A percentile compares a stretch with the other conserved stretches of the same genome.
Evolutionary conservation across 37 sponge, comb jelly and placozoan genomes (phyloP).

Genomic region (Cladorhizidae sp.): DNA sequence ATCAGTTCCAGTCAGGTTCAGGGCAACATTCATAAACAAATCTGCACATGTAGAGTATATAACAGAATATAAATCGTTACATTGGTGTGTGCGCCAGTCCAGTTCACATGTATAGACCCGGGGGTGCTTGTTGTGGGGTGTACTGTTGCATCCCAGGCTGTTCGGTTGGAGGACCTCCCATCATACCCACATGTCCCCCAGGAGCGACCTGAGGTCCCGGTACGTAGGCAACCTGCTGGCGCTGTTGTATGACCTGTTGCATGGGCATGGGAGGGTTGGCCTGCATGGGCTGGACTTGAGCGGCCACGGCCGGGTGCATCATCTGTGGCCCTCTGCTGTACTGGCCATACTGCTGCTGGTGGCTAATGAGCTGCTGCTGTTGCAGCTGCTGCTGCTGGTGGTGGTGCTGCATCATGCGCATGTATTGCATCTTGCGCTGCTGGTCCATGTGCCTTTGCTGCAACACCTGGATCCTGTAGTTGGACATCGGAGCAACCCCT

Average conservation of each 20-base stretch:
- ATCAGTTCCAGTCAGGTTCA: no score
- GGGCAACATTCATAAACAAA: no score
- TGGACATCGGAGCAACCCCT: no score
- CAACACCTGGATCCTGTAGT: neutral
- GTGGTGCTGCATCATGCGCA: constrained; percentile 5
- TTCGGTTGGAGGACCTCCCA: constrained; percentile 11
- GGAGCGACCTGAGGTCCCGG: constrained; percentile 3
- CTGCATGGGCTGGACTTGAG: constrained; percentile 26
- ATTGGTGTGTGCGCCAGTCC: no score
- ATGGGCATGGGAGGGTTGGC: constrained; percentile 41
- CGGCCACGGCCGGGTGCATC: neutral
- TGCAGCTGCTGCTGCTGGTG: constrained; percentile 31
- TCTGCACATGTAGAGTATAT: no score
- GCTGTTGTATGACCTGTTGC: constrained; percentile 27
- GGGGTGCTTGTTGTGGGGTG: constrained; percentile 24
- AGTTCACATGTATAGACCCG: neutral
- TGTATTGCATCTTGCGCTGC: neutral
- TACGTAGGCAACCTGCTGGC: neutral
- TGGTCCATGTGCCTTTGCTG: neutral
- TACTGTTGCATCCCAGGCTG: constrained; percentile 17
- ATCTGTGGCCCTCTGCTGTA: constrained; percentile 4
- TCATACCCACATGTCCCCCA: neutral
- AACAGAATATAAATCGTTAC: no score
- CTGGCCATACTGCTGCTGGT: neutral
- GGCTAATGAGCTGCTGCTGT: constrained; percentile 24